Base-by-base conservation (phyloP, 2,797 vertebrate genomes). In the Rousettus madagascariensis region DNA sequence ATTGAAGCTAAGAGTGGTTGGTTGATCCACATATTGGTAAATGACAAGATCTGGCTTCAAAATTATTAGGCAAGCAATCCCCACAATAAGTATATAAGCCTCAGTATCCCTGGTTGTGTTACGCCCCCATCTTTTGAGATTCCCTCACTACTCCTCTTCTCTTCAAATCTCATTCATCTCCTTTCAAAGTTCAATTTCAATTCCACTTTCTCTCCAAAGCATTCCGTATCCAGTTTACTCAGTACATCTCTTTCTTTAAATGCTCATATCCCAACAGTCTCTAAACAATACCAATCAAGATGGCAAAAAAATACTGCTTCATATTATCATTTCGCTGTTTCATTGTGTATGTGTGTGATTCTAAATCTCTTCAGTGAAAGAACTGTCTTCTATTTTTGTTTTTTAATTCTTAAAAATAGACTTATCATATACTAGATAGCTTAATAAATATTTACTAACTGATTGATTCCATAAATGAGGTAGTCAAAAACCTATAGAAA, bases 391-490 rank as follows among this genome's bases (percentile, higher is more conserved):
- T 43, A 33, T 49, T 36, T 94, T 71, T 17, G 51, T 78, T 38
- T 88, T 93, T 28, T 43, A 82, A 69, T 33, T 68, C 20, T 55
- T 82, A 96, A 93, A 26, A 26, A 6, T 59, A 33, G 26, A 75
- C 11, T 59, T 69, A 28, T 41, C 24, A 83, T 33, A 80, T 46
- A 49, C n/a, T 33, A 43, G 8, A 83, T 2, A 88, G 49, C 57
- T 87, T 91, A 95, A 89, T 46, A 87, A 80, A 87, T 51, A 87
- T 5, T 84, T 77, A 55, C 22, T 85, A 72, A 79, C 7, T 65
- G 11, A 22, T 57, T 59, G 78, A 72, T 38, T 91, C 36, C 30
- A 95, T 59, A 91, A 93, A 86, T 74, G 46, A 83, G 33, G 61
- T 75, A 86, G 41, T 78, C 28, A 92, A 85, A 83, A 87, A 82